Conservation (phyloP, 2,888 invertebrate genomes). For the Ethmia dodecea region DNA sequence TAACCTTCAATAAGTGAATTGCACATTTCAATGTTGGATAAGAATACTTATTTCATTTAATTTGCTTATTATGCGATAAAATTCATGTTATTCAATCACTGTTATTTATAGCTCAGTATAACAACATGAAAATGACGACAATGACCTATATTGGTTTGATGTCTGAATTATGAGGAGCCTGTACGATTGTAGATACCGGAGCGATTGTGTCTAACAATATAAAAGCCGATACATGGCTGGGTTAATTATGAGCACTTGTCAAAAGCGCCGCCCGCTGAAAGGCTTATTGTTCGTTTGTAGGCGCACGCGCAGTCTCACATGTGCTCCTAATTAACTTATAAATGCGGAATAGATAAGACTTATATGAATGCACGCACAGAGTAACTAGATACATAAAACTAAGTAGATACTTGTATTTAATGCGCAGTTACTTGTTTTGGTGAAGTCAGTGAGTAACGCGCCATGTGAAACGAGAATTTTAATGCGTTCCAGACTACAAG, state of each 20-base stretch:
- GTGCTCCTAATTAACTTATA: conserved; percentile 60
- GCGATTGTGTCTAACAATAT: conserved; percentile 30
- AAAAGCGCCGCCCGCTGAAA: conserved; percentile 61
- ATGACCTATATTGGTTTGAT: no score
- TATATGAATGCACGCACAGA: conserved; percentile 30
- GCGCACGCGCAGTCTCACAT: conserved; percentile 45
- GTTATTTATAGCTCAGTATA: no score
- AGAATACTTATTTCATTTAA: no score
- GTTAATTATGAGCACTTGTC: conserved; percentile 41
- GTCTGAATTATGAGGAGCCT: no score
- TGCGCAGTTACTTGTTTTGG: neutral
- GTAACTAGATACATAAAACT: conserved; percentile 21
- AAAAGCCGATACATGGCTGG: conserved; percentile 35
- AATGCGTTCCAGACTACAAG: conserved; percentile 11
- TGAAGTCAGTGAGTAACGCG: conserved; percentile 2
- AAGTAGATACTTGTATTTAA: neutral
- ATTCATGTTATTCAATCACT: no score
- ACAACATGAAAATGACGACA: no score
- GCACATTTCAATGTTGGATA: no score
- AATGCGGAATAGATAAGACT: conserved; percentile 36
- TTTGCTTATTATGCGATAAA: no score
- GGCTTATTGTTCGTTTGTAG: conserved; percentile 49
- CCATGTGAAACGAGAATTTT: conserved; percentile 4
- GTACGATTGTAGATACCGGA: conserved; percentile 14
- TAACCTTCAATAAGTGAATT: no score